These are phyloP conservation scores for Diarsia brunnea DNA, from an alignment of 2,888 invertebrate species.

Conservation along the genomic window DNA sequence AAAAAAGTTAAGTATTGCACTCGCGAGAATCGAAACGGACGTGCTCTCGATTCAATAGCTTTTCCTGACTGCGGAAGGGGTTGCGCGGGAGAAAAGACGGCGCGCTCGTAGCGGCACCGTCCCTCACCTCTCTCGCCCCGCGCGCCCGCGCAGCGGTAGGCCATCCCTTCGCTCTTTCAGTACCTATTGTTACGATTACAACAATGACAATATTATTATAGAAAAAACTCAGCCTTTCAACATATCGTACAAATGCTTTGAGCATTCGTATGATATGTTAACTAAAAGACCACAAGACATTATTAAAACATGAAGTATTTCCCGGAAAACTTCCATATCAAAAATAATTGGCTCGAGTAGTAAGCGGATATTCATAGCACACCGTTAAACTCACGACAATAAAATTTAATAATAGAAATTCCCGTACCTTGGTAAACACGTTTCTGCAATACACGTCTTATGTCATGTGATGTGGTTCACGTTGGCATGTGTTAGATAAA, in stretches of 20 bases:
- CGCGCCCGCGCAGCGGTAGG: no score
- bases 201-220: no score
- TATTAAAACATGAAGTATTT: conserved; percentile 1
- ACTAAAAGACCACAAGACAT: neutral
- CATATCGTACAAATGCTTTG: neutral
- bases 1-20: no score
- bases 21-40: no score
- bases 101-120: no score
- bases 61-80: no score
- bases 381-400: conserved; percentile 29
- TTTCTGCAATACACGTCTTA: conserved; percentile 48
- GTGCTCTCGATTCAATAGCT: no score
- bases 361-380: conserved; percentile 32
- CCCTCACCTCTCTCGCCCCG: no score
- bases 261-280: no score
- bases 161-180: no score
- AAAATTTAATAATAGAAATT: conserved; percentile 68
- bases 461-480: conserved; percentile 7
- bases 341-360: conserved; percentile 18
- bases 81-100: no score
- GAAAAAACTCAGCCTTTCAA: no score
- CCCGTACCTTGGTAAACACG: conserved; percentile 24
- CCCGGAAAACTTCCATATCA: neutral
- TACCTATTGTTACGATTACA: neutral
- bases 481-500: neutral